Evolutionary conservation across 2,888 invertebrate genomes (phyloP), one percentile per base, ranked within the genome.

Genomic region (Microplitis deprimator): DNA sequence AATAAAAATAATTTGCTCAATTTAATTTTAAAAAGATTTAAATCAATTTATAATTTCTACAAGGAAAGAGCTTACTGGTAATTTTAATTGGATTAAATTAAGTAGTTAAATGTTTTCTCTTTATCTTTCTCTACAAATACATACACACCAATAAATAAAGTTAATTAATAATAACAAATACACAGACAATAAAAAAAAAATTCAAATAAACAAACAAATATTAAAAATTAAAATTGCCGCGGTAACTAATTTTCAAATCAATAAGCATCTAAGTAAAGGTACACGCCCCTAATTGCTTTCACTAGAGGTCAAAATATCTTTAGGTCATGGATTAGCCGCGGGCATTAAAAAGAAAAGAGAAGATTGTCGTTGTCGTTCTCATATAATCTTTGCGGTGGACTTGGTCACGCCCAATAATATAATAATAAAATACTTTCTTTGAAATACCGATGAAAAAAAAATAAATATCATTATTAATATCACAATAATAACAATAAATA

Each of bases 281-380:
- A 29, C 68, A 77, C 73, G 68, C 73, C 73, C 73, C 50, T 68
- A 69, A 73, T 73, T 77, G 73, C 77, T 77, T 77, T 77, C 77
- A 73, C 77, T 68, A 50, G 38, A 72, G 77, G 77, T 77, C 77
- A 77, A 69, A 69, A 17, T 29, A 59, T 69, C 69, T 77, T 38
- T 68, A 77, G 77, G 68, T 73, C 73, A 69, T 16, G 59, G 29
- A 64, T 69, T 77, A 68, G 64, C 77, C 39, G 0, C 61, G 13
- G 73, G 77, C 73, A 5, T 50, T 50, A 8, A 50, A 17, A 20
- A 62, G n/a, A 69, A 73, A 68, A 73, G 60, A 72, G 72, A 67
- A 29, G 29, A 38, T 59, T 69, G 77, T 73, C 61, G 68, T 68
- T 59, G 70, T 70, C 71, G 17, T 65, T 38, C 70, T 60, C 41